A percentile compares a stretch with the other conserved stretches of the same genome.
Evolutionary conservation across 1,140 invertebrate species (phyloP).

Genomic region (Aphaenogaster floridana): DNA sequence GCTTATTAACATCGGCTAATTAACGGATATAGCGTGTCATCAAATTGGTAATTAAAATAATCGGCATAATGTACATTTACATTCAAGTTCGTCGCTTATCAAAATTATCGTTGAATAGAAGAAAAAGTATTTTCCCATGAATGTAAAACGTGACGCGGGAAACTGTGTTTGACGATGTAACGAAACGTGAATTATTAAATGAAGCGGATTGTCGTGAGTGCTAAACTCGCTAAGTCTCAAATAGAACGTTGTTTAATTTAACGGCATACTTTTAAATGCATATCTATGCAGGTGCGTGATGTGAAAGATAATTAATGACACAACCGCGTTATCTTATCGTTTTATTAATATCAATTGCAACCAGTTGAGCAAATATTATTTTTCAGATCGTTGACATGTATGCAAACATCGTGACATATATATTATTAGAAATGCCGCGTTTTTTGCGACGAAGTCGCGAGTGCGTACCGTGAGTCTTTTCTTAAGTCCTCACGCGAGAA

Average conservation of each 20-base stretch:
- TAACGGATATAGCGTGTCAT: slow-evolving; percentile 14
- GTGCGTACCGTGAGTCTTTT: not conserved
- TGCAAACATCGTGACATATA: not conserved
- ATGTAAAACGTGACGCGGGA: not conserved
- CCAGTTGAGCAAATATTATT: slow-evolving; percentile 18
- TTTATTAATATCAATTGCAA: slow-evolving; percentile 9
- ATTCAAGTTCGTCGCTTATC: not conserved
- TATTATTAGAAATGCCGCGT: not conserved
- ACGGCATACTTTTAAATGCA: not conserved
- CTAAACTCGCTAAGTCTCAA: not conserved
- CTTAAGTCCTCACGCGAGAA: slow-evolving; percentile 14
- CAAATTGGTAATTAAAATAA: slow-evolving; percentile 24
- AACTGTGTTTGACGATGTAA: not conserved
- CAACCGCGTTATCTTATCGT: slow-evolving; percentile 29
- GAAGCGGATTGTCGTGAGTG: not conserved
- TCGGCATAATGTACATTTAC: not conserved
- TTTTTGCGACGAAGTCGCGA: not conserved
- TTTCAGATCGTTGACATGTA: not conserved
- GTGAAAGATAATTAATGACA: not conserved
- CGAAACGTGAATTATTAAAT: slow-evolving; percentile 11
- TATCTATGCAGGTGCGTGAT: not conserved
- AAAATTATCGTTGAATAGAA: not conserved
- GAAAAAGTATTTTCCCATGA: not conserved
- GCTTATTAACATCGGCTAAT: slow-evolving; percentile 31
- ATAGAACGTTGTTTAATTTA: not conserved